phyloP scores from a whole-genome alignment of 2,797 vertebrate species.

The Otus scops region DNA sequence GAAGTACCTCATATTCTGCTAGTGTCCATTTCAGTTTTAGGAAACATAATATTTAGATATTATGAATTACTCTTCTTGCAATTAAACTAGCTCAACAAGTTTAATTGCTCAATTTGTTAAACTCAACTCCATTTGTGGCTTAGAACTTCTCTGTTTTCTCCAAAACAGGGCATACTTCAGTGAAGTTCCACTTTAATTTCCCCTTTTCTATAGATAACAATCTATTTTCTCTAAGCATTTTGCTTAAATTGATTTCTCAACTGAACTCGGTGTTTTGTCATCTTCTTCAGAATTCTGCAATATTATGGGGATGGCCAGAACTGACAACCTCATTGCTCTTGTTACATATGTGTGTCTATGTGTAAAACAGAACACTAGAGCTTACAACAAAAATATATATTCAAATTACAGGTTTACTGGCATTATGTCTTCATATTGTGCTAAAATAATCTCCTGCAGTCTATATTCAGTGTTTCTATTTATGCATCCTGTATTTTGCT shows the following conservation, averaged over 20 bases:
- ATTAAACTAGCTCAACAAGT: neutral
- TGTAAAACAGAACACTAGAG: neutral
- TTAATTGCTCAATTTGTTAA: neutral
- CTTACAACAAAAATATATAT: constrained; percentile 31
- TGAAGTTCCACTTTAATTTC: neutral
- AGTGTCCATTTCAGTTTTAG: neutral
- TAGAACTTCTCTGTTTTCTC: neutral
- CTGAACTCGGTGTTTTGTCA: neutral
- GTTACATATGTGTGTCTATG: neutral
- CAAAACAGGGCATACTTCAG: neutral
- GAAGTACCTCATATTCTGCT: neutral
- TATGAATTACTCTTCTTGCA: neutral
- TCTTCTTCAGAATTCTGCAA: neutral
- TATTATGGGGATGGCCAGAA: neutral
- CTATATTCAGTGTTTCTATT: constrained; percentile 51
- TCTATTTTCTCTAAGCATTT: constrained; percentile 2
- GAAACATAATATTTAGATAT: neutral
- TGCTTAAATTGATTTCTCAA: constrained; percentile 6
- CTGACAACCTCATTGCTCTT: neutral
- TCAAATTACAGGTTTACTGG: constrained; percentile 43
- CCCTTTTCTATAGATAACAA: constrained; percentile 23
- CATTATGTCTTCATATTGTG: neutral
- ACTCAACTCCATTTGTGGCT: neutral
- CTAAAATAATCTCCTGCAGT: constrained; percentile 45
- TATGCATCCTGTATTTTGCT: constrained; percentile 30